A percentile compares a stretch with the other conserved stretches of the same genome.
These are phyloP conservation scores for Dryomyza anilis DNA, from an alignment of 2,888 invertebrate species.

Conservation along the genomic window DNA sequence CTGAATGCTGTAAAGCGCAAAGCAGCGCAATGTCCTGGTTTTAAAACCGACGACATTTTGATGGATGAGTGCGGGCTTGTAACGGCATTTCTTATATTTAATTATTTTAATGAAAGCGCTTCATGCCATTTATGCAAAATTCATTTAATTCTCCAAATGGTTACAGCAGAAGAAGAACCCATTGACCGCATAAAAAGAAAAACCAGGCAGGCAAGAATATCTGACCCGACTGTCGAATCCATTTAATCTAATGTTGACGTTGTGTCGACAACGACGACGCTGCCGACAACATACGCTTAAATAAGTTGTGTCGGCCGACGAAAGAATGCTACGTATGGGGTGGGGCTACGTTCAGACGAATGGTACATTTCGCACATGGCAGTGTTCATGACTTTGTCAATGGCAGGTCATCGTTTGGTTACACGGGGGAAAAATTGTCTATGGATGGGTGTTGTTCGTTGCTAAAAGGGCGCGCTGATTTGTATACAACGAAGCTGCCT, in stretches of 20 bases:
- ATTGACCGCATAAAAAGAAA: not conserved
- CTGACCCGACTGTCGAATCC: slow-evolving; percentile 22
- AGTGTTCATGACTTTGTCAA: not conserved
- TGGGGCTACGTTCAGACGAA: not conserved
- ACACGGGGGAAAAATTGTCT: not conserved
- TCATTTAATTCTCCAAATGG: slow-evolving; percentile 8
- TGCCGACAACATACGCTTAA: not conserved
- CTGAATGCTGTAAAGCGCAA: no score
- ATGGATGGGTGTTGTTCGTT: not conserved
- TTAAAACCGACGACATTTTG: not conserved
- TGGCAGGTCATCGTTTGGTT: not conserved
- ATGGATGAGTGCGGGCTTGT: slow-evolving; percentile 1
- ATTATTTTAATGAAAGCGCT: slow-evolving; percentile 24
- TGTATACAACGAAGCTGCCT: not conserved
- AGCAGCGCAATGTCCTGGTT: no score
- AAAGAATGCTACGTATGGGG: slow-evolving; percentile 16
- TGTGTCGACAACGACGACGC: no score
- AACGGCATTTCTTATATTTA: not conserved
- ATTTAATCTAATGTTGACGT: slow-evolving; percentile 22
- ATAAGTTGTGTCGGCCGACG: not conserved
- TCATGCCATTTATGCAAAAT: slow-evolving; percentile 1
- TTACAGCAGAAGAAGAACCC: not conserved
- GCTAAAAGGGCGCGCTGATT: not conserved
- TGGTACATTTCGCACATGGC: not conserved
- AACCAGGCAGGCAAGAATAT: no score